phyloP scores from a whole-genome alignment of 2,888 invertebrate genomes.

The Philonicus albiceps region DNA sequence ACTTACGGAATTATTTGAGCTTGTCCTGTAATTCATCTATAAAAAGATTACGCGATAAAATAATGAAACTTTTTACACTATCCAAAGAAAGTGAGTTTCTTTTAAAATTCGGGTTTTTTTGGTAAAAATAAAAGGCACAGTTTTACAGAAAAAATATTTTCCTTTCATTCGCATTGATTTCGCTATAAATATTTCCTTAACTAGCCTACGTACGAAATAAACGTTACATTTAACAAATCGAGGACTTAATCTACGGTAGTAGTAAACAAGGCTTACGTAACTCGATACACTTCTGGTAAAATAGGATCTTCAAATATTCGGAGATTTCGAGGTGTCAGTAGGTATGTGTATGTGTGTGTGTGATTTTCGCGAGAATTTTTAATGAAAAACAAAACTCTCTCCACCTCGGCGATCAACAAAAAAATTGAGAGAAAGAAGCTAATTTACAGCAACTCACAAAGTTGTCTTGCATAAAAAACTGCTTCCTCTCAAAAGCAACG shows the following conservation, averaged over 20 bases:
- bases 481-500: not conserved
- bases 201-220: slow-evolving; percentile 12
- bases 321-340: not conserved
- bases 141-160: not conserved
- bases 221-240: not conserved
- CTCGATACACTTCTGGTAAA: not conserved
- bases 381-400: not conserved
- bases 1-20: too few species aligned
- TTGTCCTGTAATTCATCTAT: too few species aligned
- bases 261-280: not conserved
- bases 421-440: not conserved
- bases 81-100: not conserved
- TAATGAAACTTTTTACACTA: too few species aligned
- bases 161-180: not conserved
- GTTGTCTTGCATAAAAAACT: not conserved
- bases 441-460: not conserved
- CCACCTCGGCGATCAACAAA: not conserved
- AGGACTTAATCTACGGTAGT: not conserved
- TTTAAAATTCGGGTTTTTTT: not conserved
- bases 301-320: not conserved
- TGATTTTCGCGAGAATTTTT: not conserved
- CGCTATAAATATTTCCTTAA: slow-evolving; percentile 28
- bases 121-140: not conserved
- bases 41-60: too few species aligned
- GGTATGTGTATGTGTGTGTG: not conserved